Conservation (phyloP, 2,113 vertebrate genomes). For the Tor tambroides region DNA sequence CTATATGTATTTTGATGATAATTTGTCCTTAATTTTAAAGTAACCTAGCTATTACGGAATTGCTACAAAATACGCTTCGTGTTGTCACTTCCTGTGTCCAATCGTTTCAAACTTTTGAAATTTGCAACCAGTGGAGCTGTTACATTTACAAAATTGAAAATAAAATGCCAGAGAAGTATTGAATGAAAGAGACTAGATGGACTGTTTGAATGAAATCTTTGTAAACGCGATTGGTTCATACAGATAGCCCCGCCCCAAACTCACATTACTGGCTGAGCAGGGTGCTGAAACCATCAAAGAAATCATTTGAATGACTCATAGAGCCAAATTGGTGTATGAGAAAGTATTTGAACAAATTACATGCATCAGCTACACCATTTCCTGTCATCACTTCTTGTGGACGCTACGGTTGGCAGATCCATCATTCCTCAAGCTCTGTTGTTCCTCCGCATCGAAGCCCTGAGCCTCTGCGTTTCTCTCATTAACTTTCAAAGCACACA, state of each 20-base stretch:
- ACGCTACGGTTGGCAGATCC: background rate
- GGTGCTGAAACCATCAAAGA: background rate
- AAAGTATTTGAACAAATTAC: background rate
- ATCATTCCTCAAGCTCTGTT: conserved; percentile 17
- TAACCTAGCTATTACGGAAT: background rate
- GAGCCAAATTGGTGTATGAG: background rate
- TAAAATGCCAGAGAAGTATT: background rate
- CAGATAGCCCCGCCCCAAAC: background rate
- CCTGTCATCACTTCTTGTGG: background rate
- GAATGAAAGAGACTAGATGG: background rate
- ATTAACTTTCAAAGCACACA: conserved; percentile 42
- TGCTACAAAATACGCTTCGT: background rate
- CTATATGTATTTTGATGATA: no score
- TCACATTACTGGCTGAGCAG: background rate
- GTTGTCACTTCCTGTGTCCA: no score
- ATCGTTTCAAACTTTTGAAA: no score
- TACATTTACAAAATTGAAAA: background rate
- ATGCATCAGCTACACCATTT: background rate
- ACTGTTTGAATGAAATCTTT: background rate
- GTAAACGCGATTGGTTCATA: background rate
- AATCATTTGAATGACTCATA: background rate
- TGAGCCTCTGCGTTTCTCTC: background rate
- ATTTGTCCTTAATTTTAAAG: background rate
- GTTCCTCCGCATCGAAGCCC: background rate
- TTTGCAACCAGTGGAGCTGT: no score